A percentile compares a stretch with the other conserved stretches of the same genome.
Evolutionary conservation across 2,888 invertebrate genomes (phyloP).

Genomic region (Xylocampa areola): DNA sequence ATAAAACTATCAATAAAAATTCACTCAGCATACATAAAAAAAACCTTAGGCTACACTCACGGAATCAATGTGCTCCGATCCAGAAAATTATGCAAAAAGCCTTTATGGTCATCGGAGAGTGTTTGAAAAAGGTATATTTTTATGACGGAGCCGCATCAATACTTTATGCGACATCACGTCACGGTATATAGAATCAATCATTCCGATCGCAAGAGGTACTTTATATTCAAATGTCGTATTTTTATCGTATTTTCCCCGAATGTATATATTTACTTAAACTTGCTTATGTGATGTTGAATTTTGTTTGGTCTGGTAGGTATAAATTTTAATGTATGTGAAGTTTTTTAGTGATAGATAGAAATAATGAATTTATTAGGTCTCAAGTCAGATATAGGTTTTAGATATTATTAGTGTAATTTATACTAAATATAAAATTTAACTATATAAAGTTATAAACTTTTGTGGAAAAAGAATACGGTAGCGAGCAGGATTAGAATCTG

Average conservation of each 20-base stretch:
- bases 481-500: too few species aligned
- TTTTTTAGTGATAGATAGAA: not conserved
- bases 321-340: not conserved
- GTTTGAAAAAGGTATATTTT: constrained; percentile 63
- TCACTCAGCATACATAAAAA: constrained; percentile 41
- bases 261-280: constrained; percentile 47
- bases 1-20: constrained; percentile 59
- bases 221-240: constrained; percentile 76
- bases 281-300: constrained; percentile 56
- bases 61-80: constrained; percentile 81
- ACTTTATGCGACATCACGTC: constrained; percentile 69
- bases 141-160: constrained; percentile 70
- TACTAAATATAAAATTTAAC: too few species aligned
- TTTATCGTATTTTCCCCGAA: constrained; percentile 61
- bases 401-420: too few species aligned
- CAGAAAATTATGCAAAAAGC: constrained; percentile 84
- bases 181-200: constrained; percentile 70
- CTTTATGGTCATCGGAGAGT: constrained; percentile 72
- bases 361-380: too few species aligned
- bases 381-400: too few species aligned
- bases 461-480: too few species aligned
- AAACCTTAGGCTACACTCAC: constrained; percentile 38
- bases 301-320: constrained; percentile 23
- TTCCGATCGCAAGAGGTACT: constrained; percentile 67
- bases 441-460: too few species aligned